A percentile compares a stretch with the other conserved stretches of the same genome.
Evolutionary conservation across 2,797 vertebrate species (phyloP).

Genomic region (Sebastiscus tertius): DNA sequence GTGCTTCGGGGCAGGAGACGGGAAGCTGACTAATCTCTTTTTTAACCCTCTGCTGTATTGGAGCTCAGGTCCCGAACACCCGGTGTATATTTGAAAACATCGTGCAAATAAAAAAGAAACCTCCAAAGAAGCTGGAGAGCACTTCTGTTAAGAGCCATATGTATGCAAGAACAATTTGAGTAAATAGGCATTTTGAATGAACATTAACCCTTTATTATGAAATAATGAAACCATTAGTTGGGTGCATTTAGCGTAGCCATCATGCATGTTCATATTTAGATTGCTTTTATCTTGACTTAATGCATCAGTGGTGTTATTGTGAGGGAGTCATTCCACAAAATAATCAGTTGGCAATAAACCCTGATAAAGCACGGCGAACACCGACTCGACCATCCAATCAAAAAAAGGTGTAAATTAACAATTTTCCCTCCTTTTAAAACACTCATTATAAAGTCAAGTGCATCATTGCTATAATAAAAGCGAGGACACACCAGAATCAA

Average conservation of each 20-base stretch:
- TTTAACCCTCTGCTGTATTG: conserved; percentile 66
- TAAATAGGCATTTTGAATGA: conserved; percentile 76
- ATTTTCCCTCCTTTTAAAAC: conserved; percentile 73
- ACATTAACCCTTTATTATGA: conserved; percentile 80
- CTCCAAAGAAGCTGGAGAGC: not conserved
- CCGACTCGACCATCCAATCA: conserved; percentile 59
- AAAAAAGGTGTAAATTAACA: conserved; percentile 76
- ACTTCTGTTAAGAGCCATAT: conserved; percentile 36
- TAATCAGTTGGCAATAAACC: conserved; percentile 78
- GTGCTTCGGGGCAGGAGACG: conserved; percentile 57
- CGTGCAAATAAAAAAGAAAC: conserved; percentile 14
- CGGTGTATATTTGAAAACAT: conserved; percentile 1
- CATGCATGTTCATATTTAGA: conserved; percentile 79
- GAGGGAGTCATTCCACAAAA: conserved; percentile 75
- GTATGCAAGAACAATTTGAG: conserved; percentile 57
- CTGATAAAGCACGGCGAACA: conserved; percentile 72
- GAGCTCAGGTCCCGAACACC: conserved; percentile 32
- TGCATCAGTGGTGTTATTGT: conserved; percentile 77
- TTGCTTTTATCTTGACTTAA: conserved; percentile 82
- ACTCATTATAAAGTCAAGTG: conserved; percentile 63
- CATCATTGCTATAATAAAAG: conserved; percentile 57
- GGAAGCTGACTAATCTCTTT: conserved; percentile 78
- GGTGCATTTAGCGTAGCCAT: conserved; percentile 76
- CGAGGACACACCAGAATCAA: conserved; percentile 50
- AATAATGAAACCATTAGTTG: conserved; percentile 83